Conservation (phyloP, 2,797 vertebrate genomes). For the Bufotes viridis region DNA sequence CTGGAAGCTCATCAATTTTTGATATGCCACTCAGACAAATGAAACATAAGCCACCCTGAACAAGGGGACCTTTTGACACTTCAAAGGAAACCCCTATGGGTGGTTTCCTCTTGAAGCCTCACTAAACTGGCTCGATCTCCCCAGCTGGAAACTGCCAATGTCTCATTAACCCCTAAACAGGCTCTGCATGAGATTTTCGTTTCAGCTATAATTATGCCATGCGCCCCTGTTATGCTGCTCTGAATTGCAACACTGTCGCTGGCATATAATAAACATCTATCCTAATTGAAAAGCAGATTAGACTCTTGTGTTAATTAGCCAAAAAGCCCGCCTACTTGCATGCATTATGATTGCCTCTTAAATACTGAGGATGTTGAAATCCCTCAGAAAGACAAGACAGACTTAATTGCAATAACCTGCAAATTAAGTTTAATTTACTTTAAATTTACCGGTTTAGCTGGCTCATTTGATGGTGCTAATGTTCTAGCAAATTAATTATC, state of each 20-base stretch:
- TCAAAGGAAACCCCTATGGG: slow-evolving; percentile 99
- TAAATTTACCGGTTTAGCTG: slow-evolving; percentile 91
- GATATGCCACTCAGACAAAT: slow-evolving; percentile 99
- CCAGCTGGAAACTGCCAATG: slow-evolving; percentile 95
- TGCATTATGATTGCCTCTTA: slow-evolving; percentile 87
- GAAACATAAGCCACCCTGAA: slow-evolving; percentile 99
- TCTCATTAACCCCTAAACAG: slow-evolving; percentile 99
- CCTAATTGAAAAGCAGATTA: slow-evolving; percentile 95
- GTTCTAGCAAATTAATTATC: slow-evolving; percentile 99
- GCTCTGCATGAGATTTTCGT: slow-evolving; percentile 89
- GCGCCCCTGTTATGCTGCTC: slow-evolving; percentile 80
- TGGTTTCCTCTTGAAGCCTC: slow-evolving; percentile 97
- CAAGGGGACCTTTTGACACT: slow-evolving; percentile 99
- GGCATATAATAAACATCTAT: slow-evolving; percentile 82
- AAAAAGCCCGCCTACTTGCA: slow-evolving; percentile 83
- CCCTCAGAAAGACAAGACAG: slow-evolving; percentile 87
- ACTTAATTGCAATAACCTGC: slow-evolving; percentile 97
- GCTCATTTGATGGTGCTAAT: slow-evolving; percentile 96
- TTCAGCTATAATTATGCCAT: slow-evolving; percentile 93
- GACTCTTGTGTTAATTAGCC: slow-evolving; percentile 85
- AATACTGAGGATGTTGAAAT: slow-evolving; percentile 86
- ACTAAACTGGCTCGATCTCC: slow-evolving; percentile 87
- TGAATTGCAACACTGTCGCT: slow-evolving; percentile 81
- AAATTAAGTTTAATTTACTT: slow-evolving; percentile 95
- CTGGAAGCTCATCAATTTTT: slow-evolving; percentile 99